Conservation (phyloP, 2,113 vertebrate genomes). For the Lagopus leucura region DNA sequence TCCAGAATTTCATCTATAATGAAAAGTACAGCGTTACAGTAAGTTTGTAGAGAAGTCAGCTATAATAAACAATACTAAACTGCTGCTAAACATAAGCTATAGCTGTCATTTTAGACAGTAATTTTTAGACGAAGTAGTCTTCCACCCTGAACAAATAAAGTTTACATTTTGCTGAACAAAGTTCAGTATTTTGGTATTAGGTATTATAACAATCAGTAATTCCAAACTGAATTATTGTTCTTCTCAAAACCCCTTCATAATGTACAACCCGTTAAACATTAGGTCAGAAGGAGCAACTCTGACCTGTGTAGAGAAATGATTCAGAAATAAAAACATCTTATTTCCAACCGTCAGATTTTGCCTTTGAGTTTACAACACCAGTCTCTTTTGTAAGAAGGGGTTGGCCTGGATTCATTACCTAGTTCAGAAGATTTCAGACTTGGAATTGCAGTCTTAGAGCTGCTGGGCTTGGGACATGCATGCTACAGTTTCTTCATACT, state of each 20-base stretch:
- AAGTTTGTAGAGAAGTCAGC: background rate
- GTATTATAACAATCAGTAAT: background rate
- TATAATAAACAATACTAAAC: background rate
- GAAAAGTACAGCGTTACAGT: constrained; percentile 19
- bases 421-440: background rate
- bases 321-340: background rate
- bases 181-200: background rate
- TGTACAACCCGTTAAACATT: background rate
- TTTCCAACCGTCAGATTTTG: background rate
- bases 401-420: background rate
- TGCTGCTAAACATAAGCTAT: background rate
- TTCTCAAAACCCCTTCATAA: background rate
- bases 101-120: background rate
- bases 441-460: background rate
- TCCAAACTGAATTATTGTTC: no score
- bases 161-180: background rate
- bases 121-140: background rate
- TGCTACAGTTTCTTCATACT: background rate
- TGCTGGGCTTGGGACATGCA: background rate
- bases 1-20: constrained; percentile 88
- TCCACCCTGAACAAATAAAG: background rate
- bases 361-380: background rate
- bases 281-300: background rate
- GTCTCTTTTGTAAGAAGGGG: background rate
- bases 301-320: no score